Evolutionary conservation across 2,113 vertebrate genomes (phyloP).

Genomic region (Melierax canorus): DNA sequence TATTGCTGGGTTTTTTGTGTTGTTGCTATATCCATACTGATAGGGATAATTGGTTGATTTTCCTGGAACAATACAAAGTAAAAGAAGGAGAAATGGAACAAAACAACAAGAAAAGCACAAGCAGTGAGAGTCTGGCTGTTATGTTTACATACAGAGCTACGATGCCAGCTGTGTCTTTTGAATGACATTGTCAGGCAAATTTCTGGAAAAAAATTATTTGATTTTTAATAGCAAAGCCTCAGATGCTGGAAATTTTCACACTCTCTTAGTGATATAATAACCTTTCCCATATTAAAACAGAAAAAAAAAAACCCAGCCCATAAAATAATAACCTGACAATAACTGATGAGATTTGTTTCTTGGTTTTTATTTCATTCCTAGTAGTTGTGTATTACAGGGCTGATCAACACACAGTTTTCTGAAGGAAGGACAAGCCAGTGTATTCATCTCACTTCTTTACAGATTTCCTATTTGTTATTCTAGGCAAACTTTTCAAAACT

Average conservation of each 20-base stretch:
- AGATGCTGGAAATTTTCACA: neutral
- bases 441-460: neutral
- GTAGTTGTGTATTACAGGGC: neutral
- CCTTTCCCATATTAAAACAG: neutral
- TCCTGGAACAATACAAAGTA: neutral
- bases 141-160: neutral
- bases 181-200: neutral
- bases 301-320: neutral
- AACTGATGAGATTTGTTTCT: neutral
- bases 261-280: neutral
- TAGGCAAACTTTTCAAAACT: neutral
- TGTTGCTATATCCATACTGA: neutral
- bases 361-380: neutral
- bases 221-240: neutral
- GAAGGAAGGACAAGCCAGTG: neutral
- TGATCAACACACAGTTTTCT: neutral
- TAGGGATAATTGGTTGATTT: neutral
- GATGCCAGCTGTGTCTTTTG: neutral
- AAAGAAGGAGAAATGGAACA: neutral
- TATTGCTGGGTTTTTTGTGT: neutral
- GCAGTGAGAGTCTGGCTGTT: neutral
- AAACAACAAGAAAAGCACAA: neutral
- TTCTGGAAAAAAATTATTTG: neutral
- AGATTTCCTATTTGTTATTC: neutral
- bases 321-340: neutral